A percentile compares a stretch with the other conserved stretches of the same genome.
Conservation (phyloP, 1,140 invertebrate species). For the Cherax quadricarinatus region DNA sequence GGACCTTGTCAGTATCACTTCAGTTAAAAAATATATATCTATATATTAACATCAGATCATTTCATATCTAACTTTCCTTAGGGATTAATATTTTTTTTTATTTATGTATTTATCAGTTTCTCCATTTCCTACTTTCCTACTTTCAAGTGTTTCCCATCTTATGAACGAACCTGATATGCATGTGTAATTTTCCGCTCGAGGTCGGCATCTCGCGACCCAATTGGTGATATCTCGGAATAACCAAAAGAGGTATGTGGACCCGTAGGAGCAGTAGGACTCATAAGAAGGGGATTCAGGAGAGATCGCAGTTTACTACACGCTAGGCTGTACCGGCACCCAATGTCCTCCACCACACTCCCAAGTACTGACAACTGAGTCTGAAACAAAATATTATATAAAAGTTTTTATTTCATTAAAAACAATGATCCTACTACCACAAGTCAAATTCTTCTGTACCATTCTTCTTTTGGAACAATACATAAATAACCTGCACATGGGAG, state of each 20-base stretch:
- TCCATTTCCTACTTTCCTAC: not conserved
- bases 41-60: not conserved
- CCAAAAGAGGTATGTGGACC: slow-evolving; percentile 83
- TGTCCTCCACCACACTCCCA: slow-evolving; percentile 84
- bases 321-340: slow-evolving; percentile 89
- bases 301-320: slow-evolving; percentile 88
- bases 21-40: too few species aligned
- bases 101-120: too few species aligned
- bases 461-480: too few species aligned
- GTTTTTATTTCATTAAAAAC: too few species aligned
- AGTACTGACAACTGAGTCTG: slow-evolving; percentile 80
- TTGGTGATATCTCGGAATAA: slow-evolving; percentile 78
- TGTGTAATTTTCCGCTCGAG: slow-evolving; percentile 84
- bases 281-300: slow-evolving; percentile 85
- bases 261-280: slow-evolving; percentile 73
- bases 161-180: slow-evolving; percentile 84
- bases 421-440: too few species aligned
- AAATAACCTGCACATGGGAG: too few species aligned
- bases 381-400: slow-evolving; percentile 73
- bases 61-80: not conserved
- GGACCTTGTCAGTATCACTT: too few species aligned
- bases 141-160: not conserved
- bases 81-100: too few species aligned
- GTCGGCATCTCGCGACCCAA: slow-evolving; percentile 74
- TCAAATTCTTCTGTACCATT: too few species aligned